Conservation (phyloP, 2,113 vertebrate species). For the Tylochromis polylepis region DNA sequence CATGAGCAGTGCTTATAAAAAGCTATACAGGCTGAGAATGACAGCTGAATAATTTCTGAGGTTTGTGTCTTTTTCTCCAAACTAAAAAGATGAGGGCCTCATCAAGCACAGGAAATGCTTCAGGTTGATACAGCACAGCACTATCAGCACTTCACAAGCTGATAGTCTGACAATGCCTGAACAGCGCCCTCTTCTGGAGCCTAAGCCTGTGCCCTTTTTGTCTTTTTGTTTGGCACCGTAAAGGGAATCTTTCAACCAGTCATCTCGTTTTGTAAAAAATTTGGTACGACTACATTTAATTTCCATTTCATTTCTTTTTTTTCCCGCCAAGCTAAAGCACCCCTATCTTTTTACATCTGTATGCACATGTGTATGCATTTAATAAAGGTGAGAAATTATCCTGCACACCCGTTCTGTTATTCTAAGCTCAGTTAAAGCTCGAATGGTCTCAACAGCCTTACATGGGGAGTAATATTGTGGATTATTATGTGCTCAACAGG, state of each 20-base stretch:
- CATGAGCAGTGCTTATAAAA: neutral
- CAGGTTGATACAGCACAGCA: rapidly evolving
- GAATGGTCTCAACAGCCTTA: neutral
- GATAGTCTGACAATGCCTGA: neutral
- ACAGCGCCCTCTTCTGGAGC: neutral
- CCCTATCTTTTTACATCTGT: neutral
- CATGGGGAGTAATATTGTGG: neutral
- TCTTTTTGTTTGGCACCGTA: neutral
- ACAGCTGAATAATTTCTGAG: neutral
- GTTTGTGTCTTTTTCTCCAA: neutral
- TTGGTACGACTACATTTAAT: neutral
- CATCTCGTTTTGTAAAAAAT: neutral
- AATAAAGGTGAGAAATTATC: neutral
- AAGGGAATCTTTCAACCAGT: neutral
- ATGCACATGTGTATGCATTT: neutral
- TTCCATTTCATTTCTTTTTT: neutral
- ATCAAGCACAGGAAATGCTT: neutral
- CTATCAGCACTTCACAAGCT: neutral
- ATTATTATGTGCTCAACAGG: neutral
- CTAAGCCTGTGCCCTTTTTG: neutral
- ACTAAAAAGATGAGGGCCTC: neutral
- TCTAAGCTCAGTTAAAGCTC: slow-evolving; percentile 32
- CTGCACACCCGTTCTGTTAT: neutral
- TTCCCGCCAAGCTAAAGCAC: neutral
- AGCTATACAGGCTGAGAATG: neutral